Conservation (phyloP, 2,888 invertebrate genomes). For the Boloria euphrosyne region DNA sequence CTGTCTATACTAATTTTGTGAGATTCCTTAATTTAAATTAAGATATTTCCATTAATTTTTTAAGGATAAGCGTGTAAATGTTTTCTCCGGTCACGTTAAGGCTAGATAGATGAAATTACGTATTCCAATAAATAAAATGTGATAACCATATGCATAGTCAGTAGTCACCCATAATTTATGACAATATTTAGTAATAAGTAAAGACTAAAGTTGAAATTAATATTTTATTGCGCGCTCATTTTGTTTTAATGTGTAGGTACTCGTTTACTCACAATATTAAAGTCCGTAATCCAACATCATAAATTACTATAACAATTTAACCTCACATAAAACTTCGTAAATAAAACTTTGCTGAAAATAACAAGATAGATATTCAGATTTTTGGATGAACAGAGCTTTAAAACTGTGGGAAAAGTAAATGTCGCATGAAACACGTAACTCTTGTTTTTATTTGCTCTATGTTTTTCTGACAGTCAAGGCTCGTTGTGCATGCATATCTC, state of each 20-base stretch:
- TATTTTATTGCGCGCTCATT: not conserved
- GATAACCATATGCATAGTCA: no score
- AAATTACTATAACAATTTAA: no score
- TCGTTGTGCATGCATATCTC: slow-evolving; percentile 33
- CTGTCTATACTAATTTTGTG: no score
- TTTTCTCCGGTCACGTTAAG: no score
- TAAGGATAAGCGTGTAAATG: no score
- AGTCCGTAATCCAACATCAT: no score
- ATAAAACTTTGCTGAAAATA: slow-evolving; percentile 8
- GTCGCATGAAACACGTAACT: slow-evolving; percentile 22
- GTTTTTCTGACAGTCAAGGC: slow-evolving; percentile 30
- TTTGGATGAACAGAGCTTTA: slow-evolving; percentile 16
- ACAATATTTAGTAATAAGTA: not conserved
- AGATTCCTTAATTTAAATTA: no score
- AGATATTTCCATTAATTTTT: no score
- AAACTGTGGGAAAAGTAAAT: slow-evolving; percentile 23
- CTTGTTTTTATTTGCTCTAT: slow-evolving; percentile 29
- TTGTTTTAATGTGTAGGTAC: not conserved
- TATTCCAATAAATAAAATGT: no score
- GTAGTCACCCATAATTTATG: not conserved
- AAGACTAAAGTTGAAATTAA: not conserved
- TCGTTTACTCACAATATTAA: no score
- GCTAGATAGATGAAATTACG: no score
- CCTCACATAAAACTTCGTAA: no score
- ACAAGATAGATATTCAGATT: slow-evolving; percentile 12